Percentiles rank a stretch among this genome's conserved stretches.
Evolutionary conservation across 2,888 invertebrate species (phyloP).

Genomic region (Galeopsomyia nigrocyanea): DNA sequence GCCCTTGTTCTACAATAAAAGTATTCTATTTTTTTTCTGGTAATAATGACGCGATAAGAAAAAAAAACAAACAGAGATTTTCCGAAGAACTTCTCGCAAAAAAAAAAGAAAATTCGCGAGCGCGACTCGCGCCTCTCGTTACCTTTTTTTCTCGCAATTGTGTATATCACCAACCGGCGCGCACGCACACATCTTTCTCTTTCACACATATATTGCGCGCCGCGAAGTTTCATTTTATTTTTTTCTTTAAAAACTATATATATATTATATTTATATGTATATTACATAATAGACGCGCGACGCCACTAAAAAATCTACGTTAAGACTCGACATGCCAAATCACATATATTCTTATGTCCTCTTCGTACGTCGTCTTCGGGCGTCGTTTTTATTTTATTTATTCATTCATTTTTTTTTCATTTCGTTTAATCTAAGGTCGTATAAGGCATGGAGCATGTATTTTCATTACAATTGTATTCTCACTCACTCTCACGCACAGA

Average conservation of each 20-base stretch:
- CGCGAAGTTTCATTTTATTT: slow-evolving; percentile 16
- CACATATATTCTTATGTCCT: neutral
- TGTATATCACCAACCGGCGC: neutral
- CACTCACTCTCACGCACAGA: slow-evolving; percentile 14
- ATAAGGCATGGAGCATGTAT: slow-evolving; percentile 67
- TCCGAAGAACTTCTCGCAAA: too few species aligned
- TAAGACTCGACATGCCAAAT: slow-evolving; percentile 4
- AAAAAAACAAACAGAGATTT: too few species aligned
- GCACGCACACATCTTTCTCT: neutral
- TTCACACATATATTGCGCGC: neutral
- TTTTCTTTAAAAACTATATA: slow-evolving; percentile 38
- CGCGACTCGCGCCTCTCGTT: slow-evolving; percentile 42
- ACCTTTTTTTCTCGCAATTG: too few species aligned
- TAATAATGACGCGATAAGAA: too few species aligned
- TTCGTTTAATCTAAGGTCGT: slow-evolving; percentile 60
- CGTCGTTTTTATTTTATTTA: neutral
- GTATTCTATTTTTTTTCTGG: neutral
- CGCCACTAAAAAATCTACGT: too few species aligned
- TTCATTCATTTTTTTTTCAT: slow-evolving; percentile 11
- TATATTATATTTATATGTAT: slow-evolving; percentile 19
- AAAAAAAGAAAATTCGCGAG: too few species aligned
- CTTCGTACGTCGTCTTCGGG: too few species aligned
- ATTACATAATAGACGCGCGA: neutral
- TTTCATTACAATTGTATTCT: slow-evolving; percentile 44
- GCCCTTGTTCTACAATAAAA: slow-evolving; percentile 32